Evolutionary conservation across 2,113 vertebrate species (phyloP).

Genomic region (Bos indicus): DNA sequence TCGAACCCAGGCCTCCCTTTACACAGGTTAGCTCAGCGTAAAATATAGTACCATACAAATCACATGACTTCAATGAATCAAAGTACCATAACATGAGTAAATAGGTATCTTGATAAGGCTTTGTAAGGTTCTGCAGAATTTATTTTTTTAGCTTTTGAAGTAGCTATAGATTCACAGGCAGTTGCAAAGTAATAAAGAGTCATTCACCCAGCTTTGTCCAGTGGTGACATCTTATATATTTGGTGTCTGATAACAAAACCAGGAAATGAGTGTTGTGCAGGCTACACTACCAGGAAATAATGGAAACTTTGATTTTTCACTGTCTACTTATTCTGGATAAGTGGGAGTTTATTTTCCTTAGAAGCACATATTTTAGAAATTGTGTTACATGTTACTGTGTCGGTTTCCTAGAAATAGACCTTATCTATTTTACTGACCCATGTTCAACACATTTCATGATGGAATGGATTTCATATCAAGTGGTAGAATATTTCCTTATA

Average conservation of each 20-base stretch:
- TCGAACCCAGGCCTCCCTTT: not conserved
- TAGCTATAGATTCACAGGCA: not conserved
- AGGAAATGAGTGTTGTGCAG: not conserved
- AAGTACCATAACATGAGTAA: not conserved
- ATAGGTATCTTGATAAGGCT: not conserved
- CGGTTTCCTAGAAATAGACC: not conserved
- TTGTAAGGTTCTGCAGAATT: not conserved
- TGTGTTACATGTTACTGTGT: not conserved
- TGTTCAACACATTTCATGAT: not conserved
- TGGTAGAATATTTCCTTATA: not conserved
- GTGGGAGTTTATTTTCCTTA: not conserved
- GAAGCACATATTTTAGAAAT: not conserved
- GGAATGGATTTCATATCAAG: not conserved
- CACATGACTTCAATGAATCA: not conserved
- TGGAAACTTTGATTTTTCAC: not conserved
- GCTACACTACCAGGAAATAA: not conserved
- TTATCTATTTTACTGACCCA: not conserved
- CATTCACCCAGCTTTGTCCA: not conserved
- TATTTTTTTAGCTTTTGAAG: not conserved
- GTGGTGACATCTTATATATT: not conserved
- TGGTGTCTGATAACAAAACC: not conserved
- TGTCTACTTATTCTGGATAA: not conserved
- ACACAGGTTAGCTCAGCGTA: not conserved
- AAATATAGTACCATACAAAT: not conserved
- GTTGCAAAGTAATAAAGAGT: not conserved